Conservation (phyloP, 2,888 invertebrate genomes). For the Conops quadrifasciatus region DNA sequence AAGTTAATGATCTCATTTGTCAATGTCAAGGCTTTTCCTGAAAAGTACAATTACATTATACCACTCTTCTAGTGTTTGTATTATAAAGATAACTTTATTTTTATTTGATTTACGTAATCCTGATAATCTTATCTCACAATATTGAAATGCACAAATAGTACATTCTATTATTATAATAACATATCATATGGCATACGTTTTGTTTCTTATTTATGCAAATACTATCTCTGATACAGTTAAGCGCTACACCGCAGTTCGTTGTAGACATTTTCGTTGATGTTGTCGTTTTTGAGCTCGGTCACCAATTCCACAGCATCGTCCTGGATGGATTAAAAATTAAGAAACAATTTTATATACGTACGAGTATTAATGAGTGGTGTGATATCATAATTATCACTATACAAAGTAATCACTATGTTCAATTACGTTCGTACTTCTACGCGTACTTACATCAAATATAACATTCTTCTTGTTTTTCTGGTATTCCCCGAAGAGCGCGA, state of each 20-base stretch:
- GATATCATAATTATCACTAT: neutral
- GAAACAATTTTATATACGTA: no score
- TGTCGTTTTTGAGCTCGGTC: slow-evolving; percentile 53
- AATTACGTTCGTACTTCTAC: neutral
- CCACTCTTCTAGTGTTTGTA: no score
- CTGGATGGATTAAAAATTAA: slow-evolving; percentile 43
- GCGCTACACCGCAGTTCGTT: slow-evolving; percentile 55
- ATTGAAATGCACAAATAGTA: neutral
- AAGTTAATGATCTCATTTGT: no score
- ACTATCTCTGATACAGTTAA: neutral
- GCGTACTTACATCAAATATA: slow-evolving; percentile 59
- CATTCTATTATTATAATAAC: no score
- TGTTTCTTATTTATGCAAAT: slow-evolving; percentile 51
- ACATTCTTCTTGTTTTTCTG: slow-evolving; percentile 55
- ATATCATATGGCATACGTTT: neutral
- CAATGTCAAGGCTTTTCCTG: no score
- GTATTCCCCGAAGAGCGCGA: slow-evolving; percentile 61
- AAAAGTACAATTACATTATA: no score
- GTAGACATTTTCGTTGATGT: slow-evolving; percentile 56
- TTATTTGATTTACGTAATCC: no score
- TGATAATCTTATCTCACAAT: neutral
- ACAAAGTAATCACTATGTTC: neutral
- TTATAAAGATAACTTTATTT: no score
- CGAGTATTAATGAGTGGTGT: no score
- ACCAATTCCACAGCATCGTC: slow-evolving; percentile 57